These are phyloP conservation scores for Gymnarchus niloticus DNA, from an alignment of 2,113 vertebrate species.

Conservation along the genomic window DNA sequence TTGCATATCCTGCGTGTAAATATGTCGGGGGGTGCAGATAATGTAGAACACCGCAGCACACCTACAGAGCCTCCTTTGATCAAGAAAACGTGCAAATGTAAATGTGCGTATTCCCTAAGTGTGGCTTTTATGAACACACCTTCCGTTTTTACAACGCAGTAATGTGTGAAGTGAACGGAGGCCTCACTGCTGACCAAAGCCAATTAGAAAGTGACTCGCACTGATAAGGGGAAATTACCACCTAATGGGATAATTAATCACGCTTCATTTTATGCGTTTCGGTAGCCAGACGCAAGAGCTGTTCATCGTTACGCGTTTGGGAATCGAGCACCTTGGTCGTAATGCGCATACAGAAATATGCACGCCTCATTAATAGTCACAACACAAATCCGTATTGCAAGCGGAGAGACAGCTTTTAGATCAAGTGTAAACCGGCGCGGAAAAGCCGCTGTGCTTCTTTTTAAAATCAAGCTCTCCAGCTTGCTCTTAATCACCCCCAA, in stretches of 20 bases:
- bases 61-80: conserved; percentile 17
- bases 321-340: background rate
- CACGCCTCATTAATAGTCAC: conserved; percentile 27
- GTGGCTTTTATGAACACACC: conserved; percentile 32
- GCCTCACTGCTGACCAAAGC: conserved; percentile 25
- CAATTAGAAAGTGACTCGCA: conserved; percentile 31
- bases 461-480: background rate
- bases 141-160: conserved; percentile 41
- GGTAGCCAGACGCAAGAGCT: conserved; percentile 21
- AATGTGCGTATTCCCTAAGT: conserved; percentile 28
- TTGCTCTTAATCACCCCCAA: background rate
- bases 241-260: conserved; percentile 34
- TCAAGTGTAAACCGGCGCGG: background rate
- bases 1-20: too few species aligned
- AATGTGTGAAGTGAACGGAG: conserved; percentile 38
- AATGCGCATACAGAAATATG: conserved; percentile 3
- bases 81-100: conserved; percentile 13
- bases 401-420: background rate
- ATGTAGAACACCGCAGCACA: background rate
- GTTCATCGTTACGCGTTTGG: conserved; percentile 15
- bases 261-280: conserved; percentile 27
- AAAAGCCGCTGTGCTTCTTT: background rate
- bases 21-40: background rate
- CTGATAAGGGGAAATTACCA: conserved; percentile 31
- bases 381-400: background rate